phyloP scores from a whole-genome alignment of 2,888 invertebrate genomes.

The Sphecodes monilicornis region DNA sequence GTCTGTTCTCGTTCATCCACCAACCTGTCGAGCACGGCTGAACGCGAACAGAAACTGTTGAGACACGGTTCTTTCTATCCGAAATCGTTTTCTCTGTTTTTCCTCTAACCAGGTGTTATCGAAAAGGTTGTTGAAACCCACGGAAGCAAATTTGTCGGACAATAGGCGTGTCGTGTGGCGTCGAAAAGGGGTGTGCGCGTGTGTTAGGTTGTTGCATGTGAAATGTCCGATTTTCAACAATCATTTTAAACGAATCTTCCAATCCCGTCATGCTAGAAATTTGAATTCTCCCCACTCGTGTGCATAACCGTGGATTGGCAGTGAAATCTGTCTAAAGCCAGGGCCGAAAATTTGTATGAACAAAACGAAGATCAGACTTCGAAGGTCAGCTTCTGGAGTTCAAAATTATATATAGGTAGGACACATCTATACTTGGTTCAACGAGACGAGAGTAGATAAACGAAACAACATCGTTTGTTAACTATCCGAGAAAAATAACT shows the following conservation, averaged over 20 bases:
- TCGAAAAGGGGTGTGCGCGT: background rate
- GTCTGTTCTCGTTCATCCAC: conserved; percentile 8
- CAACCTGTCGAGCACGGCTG: background rate
- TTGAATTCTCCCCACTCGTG: background rate
- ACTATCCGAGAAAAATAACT: background rate
- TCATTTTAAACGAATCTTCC: background rate
- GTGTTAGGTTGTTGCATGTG: conserved; percentile 4
- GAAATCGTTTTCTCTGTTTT: background rate
- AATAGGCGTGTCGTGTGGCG: background rate
- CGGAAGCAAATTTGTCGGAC: background rate
- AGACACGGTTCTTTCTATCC: conserved; percentile 3
- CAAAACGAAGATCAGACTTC: background rate
- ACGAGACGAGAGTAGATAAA: background rate
- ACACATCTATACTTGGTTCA: background rate
- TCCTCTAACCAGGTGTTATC: background rate
- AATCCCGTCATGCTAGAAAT: background rate
- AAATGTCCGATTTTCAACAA: conserved; percentile 1
- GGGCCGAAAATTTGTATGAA: background rate
- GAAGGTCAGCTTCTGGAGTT: background rate
- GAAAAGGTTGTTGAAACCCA: background rate
- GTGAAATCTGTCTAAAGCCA: background rate
- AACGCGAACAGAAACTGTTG: conserved; percentile 1
- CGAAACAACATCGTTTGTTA: background rate
- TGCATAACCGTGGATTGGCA: background rate
- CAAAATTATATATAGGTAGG: background rate